Base-by-base conservation (phyloP, 2,113 vertebrate species). In the Parus major region DNA sequence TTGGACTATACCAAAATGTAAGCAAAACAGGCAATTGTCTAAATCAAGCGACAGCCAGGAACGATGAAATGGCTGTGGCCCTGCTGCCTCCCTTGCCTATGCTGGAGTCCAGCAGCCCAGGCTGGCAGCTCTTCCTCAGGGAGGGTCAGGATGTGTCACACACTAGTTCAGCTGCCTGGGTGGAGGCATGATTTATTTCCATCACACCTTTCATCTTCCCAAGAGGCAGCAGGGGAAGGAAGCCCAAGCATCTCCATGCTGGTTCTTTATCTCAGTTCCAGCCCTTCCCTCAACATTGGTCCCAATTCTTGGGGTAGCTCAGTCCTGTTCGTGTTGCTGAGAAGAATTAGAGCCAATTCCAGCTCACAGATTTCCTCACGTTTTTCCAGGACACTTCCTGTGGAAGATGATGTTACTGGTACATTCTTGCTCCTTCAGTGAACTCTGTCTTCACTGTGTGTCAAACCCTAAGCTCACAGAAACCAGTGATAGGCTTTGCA, bases 51-150 rank as follows among this genome's bases (percentile, higher is more conserved):
- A 1, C 46, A 83, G 85, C 71, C 88, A 81, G 68, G 76, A 70
- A 13, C 1, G 42, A 80, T 69, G 25, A 85, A 88, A 22, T 31
- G 24, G 15, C 78, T 44, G 53, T 76, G 82, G 59, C 82, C 53
- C 27, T 42, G 46, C 90, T 94, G 75, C 85, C 92, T 52, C 3
- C 88, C 35, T 8, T 29, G 66, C 71, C 87, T 33, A 57, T 44
- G 23, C 90, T 55, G 50, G 24, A 85, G 56, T 69, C 59, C 88
- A 75, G 12, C 52, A 49, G 69, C 4, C 57, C 8, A 47, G 82
- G 87, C 88, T 92, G 90, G 92, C 85, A 82, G 90, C 75, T 27
- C 28, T 96, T 94, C 85, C 92, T 70, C 50, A 88, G 80, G 88
- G 39, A 90, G 70, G 75, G 47, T 85, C 90, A 86, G 86, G 86